Conservation (phyloP, 2,888 invertebrate genomes). For the Polydrusus cervinus region DNA sequence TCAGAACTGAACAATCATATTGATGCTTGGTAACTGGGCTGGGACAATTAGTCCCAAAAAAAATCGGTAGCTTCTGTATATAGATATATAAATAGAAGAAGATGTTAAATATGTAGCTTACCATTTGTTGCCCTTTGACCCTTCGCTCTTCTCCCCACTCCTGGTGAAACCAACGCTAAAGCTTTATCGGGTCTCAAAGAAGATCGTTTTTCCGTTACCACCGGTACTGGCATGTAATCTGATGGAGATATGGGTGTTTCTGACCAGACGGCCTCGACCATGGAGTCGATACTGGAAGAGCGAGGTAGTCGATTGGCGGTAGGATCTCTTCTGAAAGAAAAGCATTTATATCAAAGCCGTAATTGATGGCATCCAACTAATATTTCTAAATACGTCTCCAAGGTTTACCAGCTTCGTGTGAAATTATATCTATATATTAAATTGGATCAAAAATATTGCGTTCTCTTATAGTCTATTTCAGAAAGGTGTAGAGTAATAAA, state of each 20-base stretch:
- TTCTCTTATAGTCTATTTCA: no score
- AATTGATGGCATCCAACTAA: no score
- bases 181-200: conserved; percentile 73
- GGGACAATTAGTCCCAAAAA: no score
- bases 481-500: no score
- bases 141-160: conserved; percentile 84
- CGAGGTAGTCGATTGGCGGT: conserved; percentile 76
- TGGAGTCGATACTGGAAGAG: conserved; percentile 86
- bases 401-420: no score
- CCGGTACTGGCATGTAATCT: conserved; percentile 55
- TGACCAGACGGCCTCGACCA: conserved; percentile 83
- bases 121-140: conserved; percentile 83
- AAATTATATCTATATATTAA: no score
- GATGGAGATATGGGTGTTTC: conserved; percentile 65
- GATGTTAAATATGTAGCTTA: conserved; percentile 69
- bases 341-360: not conserved
- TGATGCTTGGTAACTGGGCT: no score
- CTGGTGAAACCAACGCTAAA: conserved; percentile 81
- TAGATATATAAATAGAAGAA: no score
- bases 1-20: no score
- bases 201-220: conserved; percentile 66
- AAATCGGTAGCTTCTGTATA: no score
- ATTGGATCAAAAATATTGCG: no score
- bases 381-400: no score
- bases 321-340: conserved; percentile 71